Evolutionary conservation across 2,888 invertebrate species (phyloP), one percentile per base, ranked within the genome.

Genomic region (Parnassius orleans): DNA sequence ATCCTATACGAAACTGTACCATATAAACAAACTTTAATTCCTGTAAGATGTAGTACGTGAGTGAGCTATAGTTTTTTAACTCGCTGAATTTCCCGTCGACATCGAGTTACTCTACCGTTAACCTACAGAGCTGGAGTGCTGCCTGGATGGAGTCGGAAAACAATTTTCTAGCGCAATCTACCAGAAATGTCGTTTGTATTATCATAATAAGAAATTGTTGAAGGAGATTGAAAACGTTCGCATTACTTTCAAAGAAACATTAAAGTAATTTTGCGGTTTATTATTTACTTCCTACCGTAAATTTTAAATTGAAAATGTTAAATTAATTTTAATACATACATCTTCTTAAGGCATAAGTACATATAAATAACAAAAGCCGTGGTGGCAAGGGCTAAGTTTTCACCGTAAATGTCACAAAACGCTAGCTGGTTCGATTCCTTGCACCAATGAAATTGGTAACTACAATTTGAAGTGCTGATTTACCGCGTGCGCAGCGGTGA

Each of bases 131-230:
- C 43, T 43, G 52, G 48, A 52, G 57, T 19, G 53, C 53, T 55
- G 46, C n/a, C 51, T 52, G 67, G 53, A 47, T 44, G 61, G 54
- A 57, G 48, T 62, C 59, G 52, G 57, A 66, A 67, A 69, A 68
- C 67, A 68, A 67, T 70, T 71, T 72, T 65, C 70, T 63, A 65
- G 61, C 63, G 61, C 59, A 59, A 63, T 68, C 69, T 70, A 68
- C 60, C 66, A 63, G 69, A 68, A 68, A 68, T 65, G 68, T 67
- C 68, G 63, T 68, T 67, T 67, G 67, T 68, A 68, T 67, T 65
- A 67, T 53, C 51, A 53, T 63, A 63, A 60, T 61, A 62, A 56
- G 64, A 60, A 67, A 68, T 66, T 63, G 62, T 58, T 47, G 44
- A 14, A 56, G 66, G 60, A 65, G 64, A 68, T 67, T 64, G 63